phyloP scores from a whole-genome alignment of 2,797 vertebrate species.

The Erpetoichthys calabaricus region DNA sequence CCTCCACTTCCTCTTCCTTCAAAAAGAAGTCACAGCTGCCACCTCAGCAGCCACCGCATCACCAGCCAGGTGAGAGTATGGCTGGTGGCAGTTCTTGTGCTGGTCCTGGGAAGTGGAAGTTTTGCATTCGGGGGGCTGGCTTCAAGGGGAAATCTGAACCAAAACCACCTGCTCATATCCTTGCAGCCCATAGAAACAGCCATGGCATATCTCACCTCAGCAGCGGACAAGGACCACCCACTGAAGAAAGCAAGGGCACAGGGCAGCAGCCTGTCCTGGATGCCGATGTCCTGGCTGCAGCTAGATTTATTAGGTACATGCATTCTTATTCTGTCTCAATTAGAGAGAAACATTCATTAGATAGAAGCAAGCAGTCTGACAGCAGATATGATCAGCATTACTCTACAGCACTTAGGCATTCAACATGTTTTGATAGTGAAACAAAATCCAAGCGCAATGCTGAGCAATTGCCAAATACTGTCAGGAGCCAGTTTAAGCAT shows the following conservation, averaged over 20 bases:
- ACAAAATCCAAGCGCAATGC: no score
- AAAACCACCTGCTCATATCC: conserved; percentile 40
- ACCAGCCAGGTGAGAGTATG: conserved; percentile 85
- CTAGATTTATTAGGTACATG: conserved; percentile 75
- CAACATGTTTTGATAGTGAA: no score
- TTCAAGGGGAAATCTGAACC: conserved; percentile 23
- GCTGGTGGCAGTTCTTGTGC: conserved; percentile 44
- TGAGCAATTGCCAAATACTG: no score
- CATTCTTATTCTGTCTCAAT: conserved; percentile 72
- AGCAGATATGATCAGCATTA: no score
- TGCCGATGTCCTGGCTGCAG: conserved; percentile 51
- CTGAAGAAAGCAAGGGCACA: conserved; percentile 60
- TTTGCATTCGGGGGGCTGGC: conserved; percentile 43
- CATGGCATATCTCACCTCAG: conserved; percentile 46
- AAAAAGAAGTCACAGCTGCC: conserved; percentile 81
- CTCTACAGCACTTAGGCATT: no score
- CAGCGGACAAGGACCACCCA: conserved; percentile 43
- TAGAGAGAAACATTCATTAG: conserved; percentile 56
- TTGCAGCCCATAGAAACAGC: conserved; percentile 39
- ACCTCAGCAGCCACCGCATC: conserved; percentile 66
- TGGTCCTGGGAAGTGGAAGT: conserved; percentile 61
- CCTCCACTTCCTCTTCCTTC: conserved; percentile 57
- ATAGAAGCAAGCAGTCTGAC: conserved; percentile 44
- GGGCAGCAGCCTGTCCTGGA: conserved; percentile 35
- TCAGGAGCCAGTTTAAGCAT: conserved; percentile 26